Evolutionary conservation across 1,140 invertebrate species (phyloP).

Genomic region (Harpegnathos saltator): DNA sequence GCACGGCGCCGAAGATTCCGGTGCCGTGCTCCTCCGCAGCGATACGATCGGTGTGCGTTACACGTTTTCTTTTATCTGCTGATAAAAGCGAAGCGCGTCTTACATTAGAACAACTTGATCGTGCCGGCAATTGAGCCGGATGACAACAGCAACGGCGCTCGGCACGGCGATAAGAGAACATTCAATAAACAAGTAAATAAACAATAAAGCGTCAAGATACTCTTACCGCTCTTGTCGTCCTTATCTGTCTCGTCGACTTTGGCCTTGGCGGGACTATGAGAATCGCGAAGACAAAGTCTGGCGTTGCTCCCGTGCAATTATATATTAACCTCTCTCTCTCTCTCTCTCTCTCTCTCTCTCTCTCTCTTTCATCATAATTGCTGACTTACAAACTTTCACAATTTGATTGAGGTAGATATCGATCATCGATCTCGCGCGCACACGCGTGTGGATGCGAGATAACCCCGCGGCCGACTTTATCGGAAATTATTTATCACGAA

Average conservation of each 20-base stretch:
- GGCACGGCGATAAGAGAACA: constrained; percentile 64
- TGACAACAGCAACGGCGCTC: constrained; percentile 43
- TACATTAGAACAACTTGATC: constrained; percentile 44
- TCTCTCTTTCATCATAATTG: not conserved
- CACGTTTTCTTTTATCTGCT: constrained; percentile 20
- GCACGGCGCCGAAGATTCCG: not conserved
- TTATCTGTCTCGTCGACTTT: constrained; percentile 53
- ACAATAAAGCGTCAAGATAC: constrained; percentile 37
- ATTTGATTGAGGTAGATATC: constrained; percentile 34
- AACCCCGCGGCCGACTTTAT: constrained; percentile 2
- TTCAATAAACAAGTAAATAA: constrained; percentile 69
- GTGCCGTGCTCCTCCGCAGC: not conserved
- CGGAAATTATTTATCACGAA: constrained; percentile 13
- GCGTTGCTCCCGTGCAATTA: not conserved
- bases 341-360: too few relatives aligned
- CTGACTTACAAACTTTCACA: not conserved
- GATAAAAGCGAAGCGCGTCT: constrained; percentile 22
- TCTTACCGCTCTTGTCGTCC: constrained; percentile 19
- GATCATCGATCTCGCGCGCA: not conserved
- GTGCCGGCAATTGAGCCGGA: constrained; percentile 63
- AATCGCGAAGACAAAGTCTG: not conserved
- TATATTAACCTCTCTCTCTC: not conserved
- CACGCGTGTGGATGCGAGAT: not conserved
- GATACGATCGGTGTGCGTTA: not conserved
- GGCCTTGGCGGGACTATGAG: constrained; percentile 11